Evolutionary conservation across 2,113 vertebrate species (phyloP), one percentile per base, ranked within the genome.

Genomic region (Corythornis madagascariensis): DNA sequence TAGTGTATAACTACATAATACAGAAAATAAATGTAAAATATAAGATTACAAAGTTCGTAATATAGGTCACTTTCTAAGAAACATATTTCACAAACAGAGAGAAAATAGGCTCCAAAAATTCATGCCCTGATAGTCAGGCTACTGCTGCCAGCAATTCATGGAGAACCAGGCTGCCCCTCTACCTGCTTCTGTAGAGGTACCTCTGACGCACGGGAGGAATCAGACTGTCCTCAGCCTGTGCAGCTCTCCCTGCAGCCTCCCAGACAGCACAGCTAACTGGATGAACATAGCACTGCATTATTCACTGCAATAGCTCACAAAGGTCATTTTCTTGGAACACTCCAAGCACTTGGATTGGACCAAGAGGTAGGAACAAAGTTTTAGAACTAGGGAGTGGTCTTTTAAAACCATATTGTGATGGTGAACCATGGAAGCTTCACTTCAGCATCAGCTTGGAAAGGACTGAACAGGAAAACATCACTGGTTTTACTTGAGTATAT

Each of bases 131-230:
- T 28, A 85, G n/a, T n/a, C 28, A 53, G 45, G 9, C 10, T 56
- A 8, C 10, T 29, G 43, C 42, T 73, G 79, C 42, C 72, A 88
- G 42, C 55, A 77, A 50, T 50, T 73, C 7, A 18, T 45, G 83
- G 1, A 3, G 47, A 80, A 83, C 12, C 42, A 90, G 76, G 75
- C 42, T 57, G 71, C 13, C 50, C 66, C 24, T 47, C 48, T 57
- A 10, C 24, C 18, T 0, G 0, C n/a, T 77, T 45, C n/a, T 55
- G 21, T 15, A 8, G 0, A 3, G 59, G 57, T 57, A 90, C 28
- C 83, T 89, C 47, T 0, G 2, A 76, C 72, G 60, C 6, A 70
- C 0, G 0, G 79, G 42, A 21, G 63, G 84, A 83, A 73, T 12
- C 57, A 45, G 81, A 9, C 65, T 12, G 21, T 19, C 70, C 43